Percentiles rank a stretch among this genome's conserved stretches.
These are phyloP conservation scores for Labroides dimidiatus DNA, from an alignment of 2,797 vertebrate species.

Conservation along the genomic window DNA sequence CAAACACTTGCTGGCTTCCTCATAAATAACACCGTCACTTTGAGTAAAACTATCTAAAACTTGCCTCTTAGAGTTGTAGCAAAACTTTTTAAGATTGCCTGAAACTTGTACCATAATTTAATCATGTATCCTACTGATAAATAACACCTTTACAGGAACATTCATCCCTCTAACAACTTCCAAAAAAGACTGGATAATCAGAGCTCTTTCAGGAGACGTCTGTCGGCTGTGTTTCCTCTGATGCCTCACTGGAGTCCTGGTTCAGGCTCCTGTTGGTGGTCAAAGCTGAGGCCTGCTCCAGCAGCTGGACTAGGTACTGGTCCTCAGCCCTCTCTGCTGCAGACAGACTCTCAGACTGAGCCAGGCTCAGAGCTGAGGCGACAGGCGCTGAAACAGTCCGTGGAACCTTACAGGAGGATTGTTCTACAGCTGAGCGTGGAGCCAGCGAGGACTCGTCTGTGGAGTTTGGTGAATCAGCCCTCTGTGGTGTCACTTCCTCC, in stretches of 20 bases:
- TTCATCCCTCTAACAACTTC: too few relatives aligned
- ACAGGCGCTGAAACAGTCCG: conserved; percentile 40
- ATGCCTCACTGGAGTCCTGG: conserved; percentile 8
- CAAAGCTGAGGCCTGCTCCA: conserved; percentile 47
- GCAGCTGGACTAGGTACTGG: conserved; percentile 30
- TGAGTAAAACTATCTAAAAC: too few relatives aligned
- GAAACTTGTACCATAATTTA: too few relatives aligned
- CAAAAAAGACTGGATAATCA: neutral
- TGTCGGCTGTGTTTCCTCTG: conserved; percentile 8
- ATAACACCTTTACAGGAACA: too few relatives aligned
- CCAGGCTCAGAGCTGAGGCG: conserved; percentile 12
- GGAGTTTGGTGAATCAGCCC: neutral
- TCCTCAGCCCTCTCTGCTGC: conserved; percentile 25
- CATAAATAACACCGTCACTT: too few relatives aligned
- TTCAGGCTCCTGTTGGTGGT: conserved; percentile 1
- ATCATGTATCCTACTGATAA: too few relatives aligned
- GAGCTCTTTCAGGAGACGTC: conserved; percentile 20
- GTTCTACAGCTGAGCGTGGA: too few relatives aligned
- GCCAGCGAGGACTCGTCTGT: conserved; percentile 4
- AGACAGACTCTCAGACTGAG: conserved; percentile 54
- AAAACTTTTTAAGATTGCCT: too few relatives aligned
- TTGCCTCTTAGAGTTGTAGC: too few relatives aligned
- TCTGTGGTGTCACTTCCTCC: neutral
- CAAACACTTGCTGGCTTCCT: too few relatives aligned
- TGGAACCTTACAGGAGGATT: conserved; percentile 4